Evolutionary conservation across 2,888 invertebrate species (phyloP).

Genomic region (Microctonus brassicae): DNA sequence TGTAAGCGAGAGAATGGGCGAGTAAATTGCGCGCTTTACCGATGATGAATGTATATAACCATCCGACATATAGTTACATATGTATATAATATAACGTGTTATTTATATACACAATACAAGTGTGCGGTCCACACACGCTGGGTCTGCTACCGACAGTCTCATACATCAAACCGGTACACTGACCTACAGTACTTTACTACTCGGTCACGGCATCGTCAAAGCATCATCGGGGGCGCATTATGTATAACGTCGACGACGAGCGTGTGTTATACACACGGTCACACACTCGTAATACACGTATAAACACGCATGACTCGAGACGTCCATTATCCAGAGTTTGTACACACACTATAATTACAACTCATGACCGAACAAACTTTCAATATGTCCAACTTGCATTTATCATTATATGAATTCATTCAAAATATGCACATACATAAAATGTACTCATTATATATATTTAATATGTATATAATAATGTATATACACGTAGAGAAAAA

Average conservation of each 20-base stretch:
- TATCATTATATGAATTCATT: not conserved
- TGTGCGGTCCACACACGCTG: slow-evolving; percentile 39
- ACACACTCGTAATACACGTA: slow-evolving; percentile 17
- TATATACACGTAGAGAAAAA: too few relatives aligned
- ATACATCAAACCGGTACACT: slow-evolving; percentile 58
- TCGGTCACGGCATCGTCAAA: slow-evolving; percentile 29
- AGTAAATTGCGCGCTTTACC: slow-evolving; percentile 35
- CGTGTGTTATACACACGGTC: not conserved
- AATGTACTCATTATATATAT: not conserved
- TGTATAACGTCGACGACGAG: slow-evolving; percentile 3
- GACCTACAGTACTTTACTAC: slow-evolving; percentile 49
- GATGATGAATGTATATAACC: slow-evolving; percentile 39
- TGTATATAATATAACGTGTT: not conserved
- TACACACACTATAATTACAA: slow-evolving; percentile 57
- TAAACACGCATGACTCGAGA: slow-evolving; percentile 51
- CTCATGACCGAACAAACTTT: slow-evolving; percentile 32
- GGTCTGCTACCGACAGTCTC: slow-evolving; percentile 44
- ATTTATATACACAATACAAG: slow-evolving; percentile 32
- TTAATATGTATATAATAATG: too few relatives aligned
- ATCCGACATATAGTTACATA: not conserved
- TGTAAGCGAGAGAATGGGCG: not conserved
- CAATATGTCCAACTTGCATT: not conserved
- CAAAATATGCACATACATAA: not conserved
- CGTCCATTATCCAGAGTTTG: slow-evolving; percentile 55
- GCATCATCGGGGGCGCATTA: slow-evolving; percentile 32